phyloP scores from a whole-genome alignment of 2,888 invertebrate species.

The Xylota sylvarum region DNA sequence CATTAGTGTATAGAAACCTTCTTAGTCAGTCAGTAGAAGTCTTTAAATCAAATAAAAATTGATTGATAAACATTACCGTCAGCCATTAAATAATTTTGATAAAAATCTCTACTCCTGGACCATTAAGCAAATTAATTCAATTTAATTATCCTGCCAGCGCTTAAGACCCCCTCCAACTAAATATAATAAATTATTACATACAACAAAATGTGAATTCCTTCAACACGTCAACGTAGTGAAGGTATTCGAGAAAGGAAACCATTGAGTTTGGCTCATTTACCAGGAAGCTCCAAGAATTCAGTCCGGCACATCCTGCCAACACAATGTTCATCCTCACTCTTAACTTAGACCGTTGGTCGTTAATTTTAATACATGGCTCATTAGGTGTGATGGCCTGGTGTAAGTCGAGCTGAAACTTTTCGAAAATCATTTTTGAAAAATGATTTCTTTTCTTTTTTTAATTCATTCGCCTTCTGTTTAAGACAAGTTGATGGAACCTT shows the following conservation, averaged over 20 bases:
- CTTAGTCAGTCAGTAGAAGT: too few relatives aligned
- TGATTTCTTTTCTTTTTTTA: neutral
- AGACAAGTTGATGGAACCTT: constrained; percentile 11
- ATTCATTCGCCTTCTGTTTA: neutral
- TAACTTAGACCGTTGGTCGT: constrained; percentile 24
- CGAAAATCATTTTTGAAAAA: constrained; percentile 14
- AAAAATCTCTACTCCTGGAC: neutral
- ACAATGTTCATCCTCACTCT: neutral
- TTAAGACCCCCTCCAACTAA: neutral
- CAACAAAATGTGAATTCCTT: constrained; percentile 24
- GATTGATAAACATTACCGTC: too few relatives aligned
- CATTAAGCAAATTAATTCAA: constrained; percentile 2
- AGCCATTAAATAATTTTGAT: neutral
- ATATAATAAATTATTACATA: constrained; percentile 13
- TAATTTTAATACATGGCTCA: constrained; percentile 35
- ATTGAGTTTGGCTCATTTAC: constrained; percentile 21
- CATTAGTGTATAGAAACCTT: too few relatives aligned
- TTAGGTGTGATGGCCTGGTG: constrained; percentile 19
- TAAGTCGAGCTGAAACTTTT: constrained; percentile 26
- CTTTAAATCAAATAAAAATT: too few relatives aligned
- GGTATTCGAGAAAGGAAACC: neutral
- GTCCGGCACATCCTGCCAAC: neutral
- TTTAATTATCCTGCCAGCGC: constrained; percentile 19
- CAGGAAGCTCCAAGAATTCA: neutral
- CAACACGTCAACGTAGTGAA: constrained; percentile 9